Evolutionary conservation across 2,888 invertebrate genomes (phyloP).

Genomic region (Eugnorisma glareosa): DNA sequence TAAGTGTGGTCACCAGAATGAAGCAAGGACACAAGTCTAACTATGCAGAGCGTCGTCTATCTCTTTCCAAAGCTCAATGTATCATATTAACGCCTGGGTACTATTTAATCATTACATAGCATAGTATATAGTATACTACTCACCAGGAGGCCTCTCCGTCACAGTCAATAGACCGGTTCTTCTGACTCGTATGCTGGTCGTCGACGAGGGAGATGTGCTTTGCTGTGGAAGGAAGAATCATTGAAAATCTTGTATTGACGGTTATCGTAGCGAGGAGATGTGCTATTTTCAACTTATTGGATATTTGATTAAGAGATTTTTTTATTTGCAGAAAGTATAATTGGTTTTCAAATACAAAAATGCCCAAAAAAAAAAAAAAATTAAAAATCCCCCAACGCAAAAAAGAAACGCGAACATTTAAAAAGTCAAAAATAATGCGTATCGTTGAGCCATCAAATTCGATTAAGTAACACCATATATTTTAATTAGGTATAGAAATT

Average conservation of each 20-base stretch:
- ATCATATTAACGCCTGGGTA: background rate
- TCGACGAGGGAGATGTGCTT: conserved; percentile 86
- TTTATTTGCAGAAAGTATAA: background rate
- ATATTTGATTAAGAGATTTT: background rate
- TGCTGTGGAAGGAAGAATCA: conserved; percentile 71
- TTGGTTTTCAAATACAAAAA: too few species aligned
- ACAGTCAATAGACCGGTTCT: conserved; percentile 96
- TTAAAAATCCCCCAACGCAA: too few species aligned
- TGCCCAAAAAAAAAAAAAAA: too few species aligned
- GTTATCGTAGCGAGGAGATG: background rate
- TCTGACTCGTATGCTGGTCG: conserved; percentile 92
- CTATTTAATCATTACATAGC: background rate
- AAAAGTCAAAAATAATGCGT: too few species aligned
- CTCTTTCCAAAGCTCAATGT: background rate
- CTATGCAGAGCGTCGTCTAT: background rate
- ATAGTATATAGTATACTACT: conserved; percentile 57
- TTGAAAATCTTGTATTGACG: background rate
- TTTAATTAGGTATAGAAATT: too few species aligned
- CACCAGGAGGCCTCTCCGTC: conserved; percentile 96
- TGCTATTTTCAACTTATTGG: background rate
- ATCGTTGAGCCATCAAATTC: too few species aligned
- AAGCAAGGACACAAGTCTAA: background rate
- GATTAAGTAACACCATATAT: too few species aligned
- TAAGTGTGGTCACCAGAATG: background rate
- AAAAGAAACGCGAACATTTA: too few species aligned